A percentile compares a stretch with the other conserved stretches of the same genome.
Conservation (phyloP, 2,888 invertebrate genomes). For the Drosophila acutilabella region DNA sequence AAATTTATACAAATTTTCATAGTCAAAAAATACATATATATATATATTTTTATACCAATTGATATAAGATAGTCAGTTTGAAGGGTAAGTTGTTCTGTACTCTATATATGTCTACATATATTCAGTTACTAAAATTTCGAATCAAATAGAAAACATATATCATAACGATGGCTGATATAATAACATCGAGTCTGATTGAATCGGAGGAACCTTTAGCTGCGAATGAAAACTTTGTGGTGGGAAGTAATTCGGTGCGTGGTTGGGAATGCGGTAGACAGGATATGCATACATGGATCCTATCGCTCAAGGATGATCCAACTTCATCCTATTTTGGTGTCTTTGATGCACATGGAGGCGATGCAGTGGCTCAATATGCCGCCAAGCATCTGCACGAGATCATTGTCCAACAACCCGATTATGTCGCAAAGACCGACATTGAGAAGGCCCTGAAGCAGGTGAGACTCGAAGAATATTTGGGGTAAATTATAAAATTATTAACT, state of each 20-base stretch:
- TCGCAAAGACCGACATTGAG: conserved; percentile 77
- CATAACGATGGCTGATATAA: not conserved
- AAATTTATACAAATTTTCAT: too few species aligned
- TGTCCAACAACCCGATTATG: conserved; percentile 89
- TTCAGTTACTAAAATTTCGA: too few species aligned
- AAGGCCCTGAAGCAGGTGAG: conserved; percentile 13
- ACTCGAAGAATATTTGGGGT: too few species aligned
- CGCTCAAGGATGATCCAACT: conserved; percentile 84
- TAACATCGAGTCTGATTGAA: not conserved
- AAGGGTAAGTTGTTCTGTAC: too few species aligned
- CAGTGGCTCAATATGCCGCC: conserved; percentile 95
- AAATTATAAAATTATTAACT: too few species aligned
- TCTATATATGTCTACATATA: too few species aligned
- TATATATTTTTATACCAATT: too few species aligned
- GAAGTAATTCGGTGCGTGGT: conserved; percentile 95
- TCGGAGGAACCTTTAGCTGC: not conserved
- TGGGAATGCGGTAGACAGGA: conserved; percentile 92
- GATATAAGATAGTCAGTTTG: too few species aligned
- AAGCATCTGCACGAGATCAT: conserved; percentile 94
- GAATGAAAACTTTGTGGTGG: conserved; percentile 16
- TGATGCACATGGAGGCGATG: conserved; percentile 98
- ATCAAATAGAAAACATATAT: too few species aligned
- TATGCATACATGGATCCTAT: conserved; percentile 91
- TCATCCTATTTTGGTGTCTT: conserved; percentile 99
- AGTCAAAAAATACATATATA: too few species aligned